phyloP scores from a whole-genome alignment of 2,888 invertebrate genomes.

The Plusia festucae region DNA sequence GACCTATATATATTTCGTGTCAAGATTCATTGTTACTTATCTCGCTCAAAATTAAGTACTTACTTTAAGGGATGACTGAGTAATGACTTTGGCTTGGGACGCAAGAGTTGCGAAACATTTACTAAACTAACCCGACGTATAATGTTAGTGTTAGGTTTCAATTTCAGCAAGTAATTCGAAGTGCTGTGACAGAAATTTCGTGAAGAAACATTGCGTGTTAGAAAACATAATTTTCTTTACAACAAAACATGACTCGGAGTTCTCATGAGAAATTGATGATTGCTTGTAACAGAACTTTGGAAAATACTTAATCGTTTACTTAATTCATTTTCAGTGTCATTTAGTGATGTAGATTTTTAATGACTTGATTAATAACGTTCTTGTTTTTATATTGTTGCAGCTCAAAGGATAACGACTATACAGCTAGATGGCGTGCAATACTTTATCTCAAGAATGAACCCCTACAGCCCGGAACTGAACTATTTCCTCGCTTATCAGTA shows the following conservation, averaged over 20 bases:
- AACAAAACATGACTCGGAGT: neutral
- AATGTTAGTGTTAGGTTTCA: neutral
- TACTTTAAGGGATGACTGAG: constrained; percentile 25
- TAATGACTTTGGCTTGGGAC: neutral
- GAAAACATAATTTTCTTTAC: neutral
- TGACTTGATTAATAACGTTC: constrained; percentile 8
- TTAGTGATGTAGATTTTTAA: neutral
- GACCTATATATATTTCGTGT: constrained; percentile 73
- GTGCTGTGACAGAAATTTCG: neutral
- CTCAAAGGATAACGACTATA: constrained; percentile 96
- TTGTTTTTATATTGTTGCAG: constrained; percentile 86
- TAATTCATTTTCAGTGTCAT: neutral
- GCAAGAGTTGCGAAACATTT: neutral
- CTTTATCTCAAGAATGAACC: constrained; percentile 96
- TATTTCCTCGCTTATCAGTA: constrained; percentile 96
- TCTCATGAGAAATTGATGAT: neutral
- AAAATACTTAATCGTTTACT: neutral
- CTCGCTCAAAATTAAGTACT: constrained; percentile 42
- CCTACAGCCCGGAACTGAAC: constrained; percentile 95
- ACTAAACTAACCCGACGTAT: neutral
- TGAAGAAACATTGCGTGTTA: neutral
- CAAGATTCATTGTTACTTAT: constrained; percentile 67
- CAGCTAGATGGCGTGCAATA: constrained; percentile 96
- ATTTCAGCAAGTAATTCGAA: neutral
- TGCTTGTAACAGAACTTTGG: neutral